A percentile compares a stretch with the other conserved stretches of the same genome.
These are phyloP conservation scores for Larimichthys polyactis DNA, from an alignment of 2,113 vertebrate genomes.

Conservation along the genomic window DNA sequence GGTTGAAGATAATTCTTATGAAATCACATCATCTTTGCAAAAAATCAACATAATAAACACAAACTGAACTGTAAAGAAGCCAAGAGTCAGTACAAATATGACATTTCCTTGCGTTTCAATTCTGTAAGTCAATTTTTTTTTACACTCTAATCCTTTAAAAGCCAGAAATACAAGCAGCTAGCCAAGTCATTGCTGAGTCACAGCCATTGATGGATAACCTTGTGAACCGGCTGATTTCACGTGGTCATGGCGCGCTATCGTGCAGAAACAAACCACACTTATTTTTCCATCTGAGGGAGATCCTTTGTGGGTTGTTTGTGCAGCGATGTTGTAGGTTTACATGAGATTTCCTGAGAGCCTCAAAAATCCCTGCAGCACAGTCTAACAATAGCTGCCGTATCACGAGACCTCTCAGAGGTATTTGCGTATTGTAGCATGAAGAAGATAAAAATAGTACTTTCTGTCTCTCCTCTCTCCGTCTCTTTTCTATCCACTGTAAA, in stretches of 20 bases:
- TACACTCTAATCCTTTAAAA: neutral
- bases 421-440: constrained; percentile 52
- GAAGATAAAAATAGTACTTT: constrained; percentile 62
- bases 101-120: neutral
- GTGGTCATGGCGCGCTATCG: neutral
- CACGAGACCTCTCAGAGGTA: constrained; percentile 57
- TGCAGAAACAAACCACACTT: neutral
- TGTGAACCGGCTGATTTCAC: neutral
- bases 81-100: neutral
- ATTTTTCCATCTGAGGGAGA: neutral
- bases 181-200: constrained; percentile 23
- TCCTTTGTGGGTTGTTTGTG: neutral
- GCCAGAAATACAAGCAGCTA: constrained; percentile 1
- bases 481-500: constrained; percentile 21
- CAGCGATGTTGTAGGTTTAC: constrained; percentile 5
- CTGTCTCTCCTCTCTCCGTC: constrained; percentile 12
- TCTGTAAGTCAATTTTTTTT: neutral
- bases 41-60: too few relatives aligned
- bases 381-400: constrained; percentile 66
- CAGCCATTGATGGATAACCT: constrained; percentile 9
- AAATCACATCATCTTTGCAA: neutral
- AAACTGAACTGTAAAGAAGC: neutral
- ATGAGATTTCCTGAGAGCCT: constrained; percentile 34
- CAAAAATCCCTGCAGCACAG: constrained; percentile 39
- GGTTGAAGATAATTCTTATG: neutral